phyloP scores from a whole-genome alignment of 2,888 invertebrate genomes.

The Ectropis crepuscularia region DNA sequence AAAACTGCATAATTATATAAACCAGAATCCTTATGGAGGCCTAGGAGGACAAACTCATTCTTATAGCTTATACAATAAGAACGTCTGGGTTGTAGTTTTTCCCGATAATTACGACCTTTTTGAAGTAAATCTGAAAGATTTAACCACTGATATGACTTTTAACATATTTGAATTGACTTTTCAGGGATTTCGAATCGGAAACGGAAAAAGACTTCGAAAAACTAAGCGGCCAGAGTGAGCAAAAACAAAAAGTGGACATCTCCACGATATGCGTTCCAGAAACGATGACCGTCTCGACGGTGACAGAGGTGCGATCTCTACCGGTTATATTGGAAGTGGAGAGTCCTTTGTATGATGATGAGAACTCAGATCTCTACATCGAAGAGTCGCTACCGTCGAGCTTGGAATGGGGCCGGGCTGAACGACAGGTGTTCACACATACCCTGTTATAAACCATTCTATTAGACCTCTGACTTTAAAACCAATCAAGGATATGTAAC shows the following conservation, averaged over 20 bases:
- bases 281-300: slow-evolving; percentile 81
- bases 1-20: neutral
- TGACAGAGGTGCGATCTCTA: slow-evolving; percentile 84
- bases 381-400: slow-evolving; percentile 95
- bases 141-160: too few relatives aligned
- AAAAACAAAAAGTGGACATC: slow-evolving; percentile 68
- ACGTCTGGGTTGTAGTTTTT: too few relatives aligned
- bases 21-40: too few relatives aligned
- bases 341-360: slow-evolving; percentile 85
- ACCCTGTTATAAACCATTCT: slow-evolving; percentile 40
- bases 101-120: too few relatives aligned
- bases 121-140: too few relatives aligned
- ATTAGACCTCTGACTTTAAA: slow-evolving; percentile 27
- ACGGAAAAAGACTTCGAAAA: slow-evolving; percentile 93
- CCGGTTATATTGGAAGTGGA: slow-evolving; percentile 62
- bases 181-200: slow-evolving; percentile 91
- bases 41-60: too few relatives aligned
- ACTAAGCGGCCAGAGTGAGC: slow-evolving; percentile 86
- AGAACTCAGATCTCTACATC: slow-evolving; percentile 93
- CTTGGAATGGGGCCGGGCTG: slow-evolving; percentile 87
- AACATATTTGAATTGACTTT: slow-evolving; percentile 6
- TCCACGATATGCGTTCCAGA: slow-evolving; percentile 76
- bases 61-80: too few relatives aligned
- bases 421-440: slow-evolving; percentile 73
- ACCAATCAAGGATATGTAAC: neutral